A percentile compares a stretch with the other conserved stretches of the same genome.
phyloP scores from a whole-genome alignment of 1,140 invertebrate species.

The Brachionus manjavacas region DNA sequence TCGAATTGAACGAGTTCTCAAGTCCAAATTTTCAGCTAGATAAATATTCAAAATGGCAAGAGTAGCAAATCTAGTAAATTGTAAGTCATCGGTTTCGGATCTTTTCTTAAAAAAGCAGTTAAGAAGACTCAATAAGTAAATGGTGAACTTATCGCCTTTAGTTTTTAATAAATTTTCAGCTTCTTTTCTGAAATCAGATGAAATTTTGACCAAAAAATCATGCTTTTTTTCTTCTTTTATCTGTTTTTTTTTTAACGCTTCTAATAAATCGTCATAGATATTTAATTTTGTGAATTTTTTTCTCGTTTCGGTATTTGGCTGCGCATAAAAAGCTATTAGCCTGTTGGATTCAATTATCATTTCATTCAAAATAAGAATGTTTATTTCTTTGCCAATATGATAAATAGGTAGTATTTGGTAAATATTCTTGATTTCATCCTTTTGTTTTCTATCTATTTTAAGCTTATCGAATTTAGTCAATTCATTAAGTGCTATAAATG shows the following conservation, averaged over 20 bases:
- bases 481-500: background rate
- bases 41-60: background rate
- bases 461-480: background rate
- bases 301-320: background rate
- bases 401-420: background rate
- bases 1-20: background rate
- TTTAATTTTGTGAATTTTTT: background rate
- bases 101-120: background rate
- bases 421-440: background rate
- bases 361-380: background rate
- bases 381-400: background rate
- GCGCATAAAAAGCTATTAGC: background rate
- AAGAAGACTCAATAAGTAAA: background rate
- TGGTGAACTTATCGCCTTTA: background rate
- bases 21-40: background rate
- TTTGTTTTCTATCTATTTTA: background rate
- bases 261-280: background rate
- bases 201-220: background rate
- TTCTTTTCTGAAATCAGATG: background rate
- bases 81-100: background rate
- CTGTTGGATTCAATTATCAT: slow-evolving; percentile 11
- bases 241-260: background rate
- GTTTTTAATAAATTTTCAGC: background rate
- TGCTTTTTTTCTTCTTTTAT: background rate
- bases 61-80: background rate